Percentiles rank a stretch among this genome's conserved stretches.
Evolutionary conservation across 2,113 vertebrate genomes (phyloP).

Genomic region (Naja naja): DNA sequence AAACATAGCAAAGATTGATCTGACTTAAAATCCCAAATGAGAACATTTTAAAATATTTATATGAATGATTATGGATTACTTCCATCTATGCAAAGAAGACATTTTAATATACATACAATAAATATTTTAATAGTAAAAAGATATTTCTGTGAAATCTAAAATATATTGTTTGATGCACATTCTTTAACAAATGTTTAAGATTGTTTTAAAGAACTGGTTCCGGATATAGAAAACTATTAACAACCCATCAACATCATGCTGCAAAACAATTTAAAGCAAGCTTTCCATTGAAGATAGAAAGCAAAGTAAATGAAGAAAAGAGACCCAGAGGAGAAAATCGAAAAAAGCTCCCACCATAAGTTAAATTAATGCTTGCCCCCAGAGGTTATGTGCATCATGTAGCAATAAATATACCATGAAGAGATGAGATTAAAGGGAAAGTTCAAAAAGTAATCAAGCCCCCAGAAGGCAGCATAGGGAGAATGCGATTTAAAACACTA

Average conservation of each 20-base stretch:
- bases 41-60: not conserved
- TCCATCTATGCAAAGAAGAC: no score
- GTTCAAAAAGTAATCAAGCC: constrained; percentile 44
- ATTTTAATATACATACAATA: not conserved
- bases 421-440: constrained; percentile 43
- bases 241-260: constrained; percentile 53
- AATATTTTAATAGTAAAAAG: not conserved
- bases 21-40: not conserved
- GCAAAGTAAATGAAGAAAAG: constrained; percentile 55
- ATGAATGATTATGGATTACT: not conserved
- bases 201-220: constrained; percentile 39
- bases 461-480: constrained; percentile 5
- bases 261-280: constrained; percentile 37
- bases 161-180: constrained; percentile 37
- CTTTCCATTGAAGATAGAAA: constrained; percentile 38
- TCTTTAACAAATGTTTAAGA: constrained; percentile 30
- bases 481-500: constrained; percentile 11
- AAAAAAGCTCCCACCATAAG: constrained; percentile 22
- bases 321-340: constrained; percentile 59
- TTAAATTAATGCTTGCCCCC: constrained; percentile 56
- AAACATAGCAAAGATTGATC: not conserved
- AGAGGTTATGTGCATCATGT: constrained; percentile 53
- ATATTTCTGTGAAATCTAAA: constrained; percentile 33
- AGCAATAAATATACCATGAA: constrained; percentile 50
- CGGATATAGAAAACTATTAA: constrained; percentile 33